Percentiles rank a stretch among this genome's conserved stretches.
phyloP scores from a whole-genome alignment of 2,797 vertebrate genomes.

The Chloroceryle inda region DNA sequence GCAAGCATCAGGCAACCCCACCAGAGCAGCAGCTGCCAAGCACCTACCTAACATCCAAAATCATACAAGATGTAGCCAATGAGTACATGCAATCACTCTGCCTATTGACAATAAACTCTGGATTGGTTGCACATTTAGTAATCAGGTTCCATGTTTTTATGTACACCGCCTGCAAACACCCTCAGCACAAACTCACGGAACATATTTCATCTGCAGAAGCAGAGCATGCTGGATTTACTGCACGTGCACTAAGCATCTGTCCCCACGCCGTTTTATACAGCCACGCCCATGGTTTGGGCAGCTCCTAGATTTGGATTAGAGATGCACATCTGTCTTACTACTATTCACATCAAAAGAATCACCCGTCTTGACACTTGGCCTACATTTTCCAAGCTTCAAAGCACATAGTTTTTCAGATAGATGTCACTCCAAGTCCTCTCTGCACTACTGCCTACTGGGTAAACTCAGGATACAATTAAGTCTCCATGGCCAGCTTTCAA shows the following conservation, averaged over 20 bases:
- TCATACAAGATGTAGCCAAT: background rate
- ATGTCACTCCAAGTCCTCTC: background rate
- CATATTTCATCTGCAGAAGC: background rate
- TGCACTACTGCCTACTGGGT: background rate
- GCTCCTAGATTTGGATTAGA: background rate
- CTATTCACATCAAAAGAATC: background rate
- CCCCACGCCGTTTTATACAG: background rate
- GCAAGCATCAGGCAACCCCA: background rate
- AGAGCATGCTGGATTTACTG: background rate
- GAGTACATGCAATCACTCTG: background rate
- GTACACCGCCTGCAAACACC: background rate
- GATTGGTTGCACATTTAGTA: background rate
- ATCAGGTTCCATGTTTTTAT: background rate
- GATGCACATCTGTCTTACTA: background rate
- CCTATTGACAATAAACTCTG: background rate
- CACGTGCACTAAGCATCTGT: rapidly evolving
- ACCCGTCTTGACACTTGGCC: background rate
- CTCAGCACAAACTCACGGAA: background rate
- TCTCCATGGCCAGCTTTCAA: background rate
- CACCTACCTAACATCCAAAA: background rate
- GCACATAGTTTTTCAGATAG: background rate
- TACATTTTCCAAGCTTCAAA: background rate
- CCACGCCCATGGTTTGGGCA: background rate
- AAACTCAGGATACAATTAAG: background rate
- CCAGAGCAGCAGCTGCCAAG: background rate